Evolutionary conservation across 2,113 vertebrate species (phyloP), one percentile per base, ranked within the genome.

Genomic region (Prionailurus viverrinus): DNA sequence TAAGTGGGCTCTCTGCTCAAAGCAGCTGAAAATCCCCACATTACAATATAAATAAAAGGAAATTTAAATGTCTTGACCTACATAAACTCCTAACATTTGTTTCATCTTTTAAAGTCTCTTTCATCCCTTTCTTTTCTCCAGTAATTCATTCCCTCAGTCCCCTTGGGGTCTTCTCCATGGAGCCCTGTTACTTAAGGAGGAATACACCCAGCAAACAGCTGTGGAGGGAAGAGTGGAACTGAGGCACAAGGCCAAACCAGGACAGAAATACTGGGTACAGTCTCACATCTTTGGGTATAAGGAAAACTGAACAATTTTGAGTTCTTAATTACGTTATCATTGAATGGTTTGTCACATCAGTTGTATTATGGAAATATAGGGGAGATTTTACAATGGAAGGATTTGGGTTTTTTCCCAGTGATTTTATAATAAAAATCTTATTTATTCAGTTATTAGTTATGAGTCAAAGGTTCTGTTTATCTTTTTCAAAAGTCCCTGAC

Each of bases 51-150:
- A 82, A 89, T 81, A 51, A 86, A 73, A 89, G 61, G 10, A 76
- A 95, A 69, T 29, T 51, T 58, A 69, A 25, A 51, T 79, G 58
- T 51, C 25, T 89, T 95, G 73, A 91, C 82, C 79, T 93, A 94
- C 33, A 71, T 21, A 86, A 91, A 93, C 53, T 63, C 55, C 8
- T 80, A 86, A 68, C 12, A 84, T 73, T 95, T 93, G 74, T 84
- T 92, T 96, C 65, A 89, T 95, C 85, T 94, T 93, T 96, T 85
- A 76, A 91, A 94, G 27, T 82, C 33, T 78, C 71, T 92, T 97
- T 97, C 66, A 92, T 89, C 55, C 33, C 61, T 58, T 92, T 58
- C 39, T 90, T 53, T 78, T 93, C 45, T 53, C 29, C 21, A n/a
- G 66, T 7, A 33, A 41, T 93, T 2, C 53, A 23, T 29, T 55